Evolutionary conservation across 1,140 invertebrate species (phyloP).

Genomic region (Halictus rubicundus): DNA sequence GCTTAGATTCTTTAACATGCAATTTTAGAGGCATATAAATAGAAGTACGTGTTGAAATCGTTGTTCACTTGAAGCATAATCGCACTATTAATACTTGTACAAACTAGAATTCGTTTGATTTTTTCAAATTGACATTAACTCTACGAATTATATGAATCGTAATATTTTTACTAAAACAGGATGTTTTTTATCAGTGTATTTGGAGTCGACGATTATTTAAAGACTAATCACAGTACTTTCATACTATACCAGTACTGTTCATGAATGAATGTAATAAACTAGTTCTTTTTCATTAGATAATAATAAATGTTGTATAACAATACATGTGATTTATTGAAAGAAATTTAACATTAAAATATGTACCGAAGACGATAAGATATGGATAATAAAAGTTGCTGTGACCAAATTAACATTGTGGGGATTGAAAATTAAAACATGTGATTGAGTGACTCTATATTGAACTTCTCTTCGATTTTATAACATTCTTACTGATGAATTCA

Average conservation of each 20-base stretch:
- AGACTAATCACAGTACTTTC: conserved; percentile 8
- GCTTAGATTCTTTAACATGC: conserved; percentile 13
- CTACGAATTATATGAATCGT: conserved; percentile 8
- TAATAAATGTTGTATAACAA: conserved; percentile 26
- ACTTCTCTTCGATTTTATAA: neutral
- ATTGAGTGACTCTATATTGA: neutral
- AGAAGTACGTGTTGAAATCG: conserved; percentile 29
- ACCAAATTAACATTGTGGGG: conserved; percentile 3
- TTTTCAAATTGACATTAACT: neutral
- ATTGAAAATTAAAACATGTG: neutral
- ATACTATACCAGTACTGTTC: neutral
- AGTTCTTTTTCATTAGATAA: conserved; percentile 11
- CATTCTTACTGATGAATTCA: conserved; percentile 4
- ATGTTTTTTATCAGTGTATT: neutral
- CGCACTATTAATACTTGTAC: conserved; percentile 28
- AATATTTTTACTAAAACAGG: conserved; percentile 20
- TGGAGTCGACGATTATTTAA: conserved; percentile 4
- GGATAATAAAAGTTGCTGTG: conserved; percentile 40
- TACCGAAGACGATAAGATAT: conserved; percentile 21
- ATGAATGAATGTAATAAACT: neutral
- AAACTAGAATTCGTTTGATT: conserved; percentile 11
- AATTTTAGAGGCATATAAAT: conserved; percentile 6
- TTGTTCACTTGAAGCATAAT: conserved; percentile 19
- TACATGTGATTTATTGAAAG: conserved; percentile 14
- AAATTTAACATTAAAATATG: conserved; percentile 22